Percentiles rank a stretch among this genome's conserved stretches.
Conservation (phyloP, 1,140 invertebrate genomes). For the Eriosoma lanigerum region DNA sequence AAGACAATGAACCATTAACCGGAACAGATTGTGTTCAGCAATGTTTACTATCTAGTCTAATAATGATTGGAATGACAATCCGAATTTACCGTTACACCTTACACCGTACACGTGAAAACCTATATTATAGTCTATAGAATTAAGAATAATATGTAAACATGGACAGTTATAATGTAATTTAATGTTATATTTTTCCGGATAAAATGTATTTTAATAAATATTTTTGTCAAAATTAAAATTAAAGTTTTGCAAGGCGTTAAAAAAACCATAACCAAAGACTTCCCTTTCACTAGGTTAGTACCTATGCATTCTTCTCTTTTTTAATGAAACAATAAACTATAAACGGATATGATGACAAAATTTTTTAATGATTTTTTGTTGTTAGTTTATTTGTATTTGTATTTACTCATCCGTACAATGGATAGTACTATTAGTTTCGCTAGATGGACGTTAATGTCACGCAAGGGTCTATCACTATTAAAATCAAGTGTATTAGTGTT, state of each 20-base stretch:
- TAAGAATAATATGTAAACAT: not conserved
- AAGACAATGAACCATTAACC: conserved; percentile 24
- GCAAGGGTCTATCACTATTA: conserved; percentile 21
- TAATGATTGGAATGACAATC: conserved; percentile 31
- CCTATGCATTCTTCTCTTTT: not conserved
- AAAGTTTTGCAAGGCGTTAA: not conserved
- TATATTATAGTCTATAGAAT: not conserved
- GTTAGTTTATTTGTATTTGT: conserved; percentile 32
- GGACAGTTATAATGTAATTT: not conserved
- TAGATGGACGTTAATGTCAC: conserved; percentile 29
- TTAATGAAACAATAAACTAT: conserved; percentile 12
- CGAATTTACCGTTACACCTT: conserved; percentile 13
- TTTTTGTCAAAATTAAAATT: too few species aligned
- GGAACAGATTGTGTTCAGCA: conserved; percentile 46
- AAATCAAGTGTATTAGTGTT: conserved; percentile 10
- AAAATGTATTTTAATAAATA: not conserved
- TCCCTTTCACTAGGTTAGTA: not conserved
- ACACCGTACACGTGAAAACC: too few species aligned
- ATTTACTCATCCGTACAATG: conserved; percentile 26
- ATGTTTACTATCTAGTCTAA: conserved; percentile 40
- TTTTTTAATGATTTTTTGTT: not conserved
- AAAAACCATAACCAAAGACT: not conserved
- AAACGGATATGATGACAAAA: not conserved
- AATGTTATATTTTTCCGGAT: not conserved
- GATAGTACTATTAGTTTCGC: conserved; percentile 14